Evolutionary conservation across 1,140 invertebrate genomes (phyloP), one percentile per base, ranked within the genome.

Genomic region (Belonocnema kinseyi): DNA sequence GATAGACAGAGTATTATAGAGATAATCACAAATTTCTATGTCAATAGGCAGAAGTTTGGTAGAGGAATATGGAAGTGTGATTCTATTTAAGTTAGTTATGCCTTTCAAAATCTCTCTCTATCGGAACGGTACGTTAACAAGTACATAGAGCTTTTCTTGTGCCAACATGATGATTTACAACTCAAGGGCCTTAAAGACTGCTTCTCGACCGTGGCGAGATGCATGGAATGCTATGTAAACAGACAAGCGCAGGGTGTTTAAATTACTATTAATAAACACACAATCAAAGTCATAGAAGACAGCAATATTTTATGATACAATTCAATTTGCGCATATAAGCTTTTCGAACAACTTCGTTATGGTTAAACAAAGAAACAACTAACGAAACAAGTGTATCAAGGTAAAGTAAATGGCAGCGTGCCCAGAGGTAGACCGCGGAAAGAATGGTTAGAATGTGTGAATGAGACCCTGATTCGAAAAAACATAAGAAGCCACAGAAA

Each of bases 211-310:
- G 58, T 21, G 26, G 26, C 58, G 40, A 66, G 16, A 66, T 66
- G 61, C 26, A 66, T 66, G 16, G 26, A 66, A 66, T 66, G 61
- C 61, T 66, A 46, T 66, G 26, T 66, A 66, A 66, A 66, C 61
- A 66, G 61, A 66, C 58, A 66, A 2, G 26, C 26, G 33, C 33
- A 16, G 26, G 40, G 26, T 26, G 14, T 66, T 66, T 66, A 40
- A 66, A 66, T 66, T 66, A 6, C 26, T 66, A 66, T 66, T 66
- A 66, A 66, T 40, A 66, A 66, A 40, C 61, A 16, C 26, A 6
- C 26, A 66, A 66, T 54, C 53, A 54, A 17, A 19, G n/a, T 17
- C 17, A n/a, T 10, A 10, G 4, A n/a, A 54, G 17, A n/a, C 17
- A 17, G 17, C 51, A 52, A 52, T 52, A 52, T 52, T 52, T 52